Conservation (phyloP, 1,140 invertebrate genomes). For the Propsilocerus akamusi region DNA sequence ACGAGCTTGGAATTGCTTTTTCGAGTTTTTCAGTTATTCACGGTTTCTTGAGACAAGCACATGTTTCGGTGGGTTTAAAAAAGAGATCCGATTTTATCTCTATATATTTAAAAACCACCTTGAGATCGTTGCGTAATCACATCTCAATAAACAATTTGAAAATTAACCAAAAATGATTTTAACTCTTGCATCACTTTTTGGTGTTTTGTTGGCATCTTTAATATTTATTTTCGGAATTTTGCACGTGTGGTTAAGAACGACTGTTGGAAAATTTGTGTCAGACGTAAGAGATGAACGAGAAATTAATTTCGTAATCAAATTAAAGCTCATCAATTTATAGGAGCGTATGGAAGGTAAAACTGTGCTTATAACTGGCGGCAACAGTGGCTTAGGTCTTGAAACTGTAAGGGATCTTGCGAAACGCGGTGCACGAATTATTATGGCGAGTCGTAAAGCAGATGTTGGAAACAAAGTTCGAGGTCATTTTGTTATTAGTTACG, state of each 20-base stretch:
- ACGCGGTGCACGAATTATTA: constrained; percentile 40
- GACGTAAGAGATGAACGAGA: not conserved
- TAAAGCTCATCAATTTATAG: not conserved
- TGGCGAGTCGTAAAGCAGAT: constrained; percentile 58
- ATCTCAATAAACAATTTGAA: not conserved
- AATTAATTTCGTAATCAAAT: not conserved
- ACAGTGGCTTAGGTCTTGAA: constrained; percentile 63
- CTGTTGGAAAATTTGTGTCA: not conserved
- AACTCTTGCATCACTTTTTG: not conserved
- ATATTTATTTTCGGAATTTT: too few relatives aligned
- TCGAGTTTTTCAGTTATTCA: too few relatives aligned
- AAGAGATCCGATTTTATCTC: not conserved
- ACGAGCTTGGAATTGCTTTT: too few relatives aligned
- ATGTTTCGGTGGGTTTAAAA: not conserved
- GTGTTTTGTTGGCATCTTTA: not conserved
- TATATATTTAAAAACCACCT: not conserved
- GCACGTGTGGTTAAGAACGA: not conserved
- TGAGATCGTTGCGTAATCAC: not conserved
- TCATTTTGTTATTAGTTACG: too few relatives aligned
- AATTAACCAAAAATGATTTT: not conserved
- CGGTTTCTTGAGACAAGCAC: too few relatives aligned
- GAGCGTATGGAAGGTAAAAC: constrained; percentile 35
- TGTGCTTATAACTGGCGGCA: constrained; percentile 58
- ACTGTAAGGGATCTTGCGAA: constrained; percentile 38
- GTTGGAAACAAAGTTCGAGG: constrained; percentile 32